Evolutionary conservation across 2,888 invertebrate species (phyloP).

Genomic region (Lithophane ornitopus): DNA sequence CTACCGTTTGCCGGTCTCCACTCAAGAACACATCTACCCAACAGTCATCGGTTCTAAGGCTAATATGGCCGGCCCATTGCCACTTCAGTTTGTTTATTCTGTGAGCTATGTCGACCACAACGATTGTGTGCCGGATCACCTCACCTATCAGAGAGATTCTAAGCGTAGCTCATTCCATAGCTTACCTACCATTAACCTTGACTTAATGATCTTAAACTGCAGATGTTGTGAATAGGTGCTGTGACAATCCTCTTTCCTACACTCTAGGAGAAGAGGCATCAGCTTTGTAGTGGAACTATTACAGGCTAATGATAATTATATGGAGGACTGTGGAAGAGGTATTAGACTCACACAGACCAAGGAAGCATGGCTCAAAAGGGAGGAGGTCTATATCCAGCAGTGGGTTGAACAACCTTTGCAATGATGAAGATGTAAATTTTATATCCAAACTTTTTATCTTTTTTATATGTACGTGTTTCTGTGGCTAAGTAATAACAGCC

Average conservation of each 20-base stretch:
- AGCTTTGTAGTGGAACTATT: not conserved
- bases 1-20: too few species aligned
- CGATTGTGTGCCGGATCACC: too few species aligned
- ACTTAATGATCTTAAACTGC: not conserved
- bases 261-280: not conserved
- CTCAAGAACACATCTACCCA: too few species aligned
- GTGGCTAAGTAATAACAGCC: not conserved
- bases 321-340: not conserved
- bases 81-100: too few species aligned
- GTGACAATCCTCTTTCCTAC: not conserved
- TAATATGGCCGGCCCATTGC: too few species aligned
- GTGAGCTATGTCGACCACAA: too few species aligned
- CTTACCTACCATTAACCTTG: not conserved
- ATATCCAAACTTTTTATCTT: too few species aligned
- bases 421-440: not conserved
- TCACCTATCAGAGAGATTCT: too few species aligned
- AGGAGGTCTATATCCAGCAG: not conserved
- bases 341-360: not conserved
- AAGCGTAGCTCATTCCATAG: too few species aligned
- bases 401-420: too few species aligned
- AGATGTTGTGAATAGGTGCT: not conserved
- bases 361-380: not conserved
- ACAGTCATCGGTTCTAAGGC: too few species aligned
- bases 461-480: too few species aligned
- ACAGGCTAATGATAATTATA: not conserved